These are phyloP conservation scores for Syrmaticus mikado DNA, from an alignment of 2,113 vertebrate species.

Conservation along the genomic window DNA sequence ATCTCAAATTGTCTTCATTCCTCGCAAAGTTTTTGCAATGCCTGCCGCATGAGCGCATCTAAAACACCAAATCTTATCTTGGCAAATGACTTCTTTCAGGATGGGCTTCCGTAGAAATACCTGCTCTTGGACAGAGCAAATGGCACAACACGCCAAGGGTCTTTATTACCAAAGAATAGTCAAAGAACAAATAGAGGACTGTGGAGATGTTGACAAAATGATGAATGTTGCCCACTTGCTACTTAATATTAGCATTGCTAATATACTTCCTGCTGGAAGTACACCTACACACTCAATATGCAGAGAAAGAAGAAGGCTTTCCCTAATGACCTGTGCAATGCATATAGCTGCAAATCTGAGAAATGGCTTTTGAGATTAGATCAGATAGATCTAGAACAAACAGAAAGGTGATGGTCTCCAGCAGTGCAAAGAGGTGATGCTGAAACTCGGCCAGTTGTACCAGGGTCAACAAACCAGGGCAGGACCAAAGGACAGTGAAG, in stretches of 20 bases:
- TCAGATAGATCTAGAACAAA: conserved; percentile 15
- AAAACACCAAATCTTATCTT: not conserved
- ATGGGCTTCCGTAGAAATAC: not conserved
- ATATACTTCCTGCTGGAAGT: not conserved
- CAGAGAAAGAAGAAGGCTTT: not conserved
- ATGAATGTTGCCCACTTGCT: not conserved
- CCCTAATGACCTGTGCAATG: not conserved
- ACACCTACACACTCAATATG: not conserved
- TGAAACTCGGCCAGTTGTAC: conserved; percentile 20
- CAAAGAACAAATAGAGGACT: not conserved
- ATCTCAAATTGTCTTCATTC: conserved; percentile 50
- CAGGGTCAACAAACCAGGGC: not conserved
- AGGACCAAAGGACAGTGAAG: conserved; percentile 27
- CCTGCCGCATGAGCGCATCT: not conserved
- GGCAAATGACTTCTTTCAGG: not conserved
- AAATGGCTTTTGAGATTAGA: not conserved
- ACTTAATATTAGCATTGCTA: not conserved
- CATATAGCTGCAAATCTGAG: not conserved
- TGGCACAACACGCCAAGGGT: not conserved
- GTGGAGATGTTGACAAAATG: not conserved
- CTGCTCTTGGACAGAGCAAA: not conserved
- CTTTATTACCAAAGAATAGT: not conserved
- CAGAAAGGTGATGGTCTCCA: conserved; percentile 19
- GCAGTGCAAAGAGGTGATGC: conserved; percentile 1
- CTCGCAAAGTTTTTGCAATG: conserved; percentile 39